These are phyloP conservation scores for silkworm (Bombyx mori) DNA, from an alignment of 1,140 invertebrate species.

Conservation along the genomic window DNA sequence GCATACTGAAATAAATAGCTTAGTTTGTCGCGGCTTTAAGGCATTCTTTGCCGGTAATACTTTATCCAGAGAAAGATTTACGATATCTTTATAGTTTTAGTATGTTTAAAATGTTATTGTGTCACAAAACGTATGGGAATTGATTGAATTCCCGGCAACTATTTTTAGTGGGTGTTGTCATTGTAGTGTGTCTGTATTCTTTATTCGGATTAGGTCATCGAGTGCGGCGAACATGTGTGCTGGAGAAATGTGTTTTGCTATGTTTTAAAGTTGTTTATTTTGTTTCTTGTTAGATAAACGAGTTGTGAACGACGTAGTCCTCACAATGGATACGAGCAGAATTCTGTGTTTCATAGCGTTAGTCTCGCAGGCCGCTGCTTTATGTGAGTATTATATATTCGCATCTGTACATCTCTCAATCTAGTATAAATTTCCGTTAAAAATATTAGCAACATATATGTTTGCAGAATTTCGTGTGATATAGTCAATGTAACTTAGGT, in stretches of 20 bases:
- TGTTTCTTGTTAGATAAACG: conserved; percentile 55
- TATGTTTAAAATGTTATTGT: conserved; percentile 26
- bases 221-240: conserved; percentile 64
- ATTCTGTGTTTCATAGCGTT: conserved; percentile 51
- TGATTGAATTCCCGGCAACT: conserved; percentile 45
- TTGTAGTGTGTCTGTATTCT: conserved; percentile 36
- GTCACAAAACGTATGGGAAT: conserved; percentile 24
- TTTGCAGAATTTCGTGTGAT: too few relatives aligned
- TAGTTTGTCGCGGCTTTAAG: conserved; percentile 35
- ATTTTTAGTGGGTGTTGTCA: conserved; percentile 70
- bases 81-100: conserved; percentile 18
- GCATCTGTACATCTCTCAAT: conserved; percentile 8
- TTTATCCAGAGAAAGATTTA: conserved; percentile 26
- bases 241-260: conserved; percentile 50
- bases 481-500: background rate
- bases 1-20: conserved; percentile 37
- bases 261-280: conserved; percentile 48
- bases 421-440: too few relatives aligned
- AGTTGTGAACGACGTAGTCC: conserved; percentile 33
- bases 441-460: too few relatives aligned
- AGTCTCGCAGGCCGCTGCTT: conserved; percentile 45
- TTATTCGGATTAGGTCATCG: conserved; percentile 68
- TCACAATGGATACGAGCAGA: conserved; percentile 52
- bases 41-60: conserved; percentile 26
- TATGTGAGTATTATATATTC: conserved; percentile 52